Percentiles rank a stretch among this genome's conserved stretches.
Conservation (phyloP, 2,797 vertebrate species). For the Natrix natrix region DNA sequence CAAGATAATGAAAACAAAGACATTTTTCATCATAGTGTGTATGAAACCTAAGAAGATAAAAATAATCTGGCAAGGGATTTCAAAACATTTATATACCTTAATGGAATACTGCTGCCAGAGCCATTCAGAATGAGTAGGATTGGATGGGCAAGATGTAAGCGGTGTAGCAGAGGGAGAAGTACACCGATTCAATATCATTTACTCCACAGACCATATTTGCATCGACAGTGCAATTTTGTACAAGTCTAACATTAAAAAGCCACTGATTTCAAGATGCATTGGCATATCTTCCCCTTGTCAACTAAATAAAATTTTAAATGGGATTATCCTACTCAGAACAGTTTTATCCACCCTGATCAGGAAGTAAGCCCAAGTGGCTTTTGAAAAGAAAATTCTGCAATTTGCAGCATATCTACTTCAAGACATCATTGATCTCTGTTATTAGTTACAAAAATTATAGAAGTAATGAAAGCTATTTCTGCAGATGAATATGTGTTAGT, state of each 20-base stretch:
- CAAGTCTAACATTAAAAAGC: not conserved
- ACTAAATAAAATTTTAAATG: not conserved
- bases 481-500: not conserved
- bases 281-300: not conserved
- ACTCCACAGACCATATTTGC: not conserved
- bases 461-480: not conserved
- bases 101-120: not conserved
- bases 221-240: not conserved
- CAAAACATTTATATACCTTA: not conserved
- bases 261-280: not conserved
- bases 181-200: not conserved
- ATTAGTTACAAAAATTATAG: not conserved
- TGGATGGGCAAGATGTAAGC: not conserved
- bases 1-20: not conserved
- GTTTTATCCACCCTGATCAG: not conserved
- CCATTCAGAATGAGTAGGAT: not conserved
- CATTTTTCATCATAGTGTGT: not conserved
- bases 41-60: not conserved
- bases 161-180: not conserved
- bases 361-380: not conserved
- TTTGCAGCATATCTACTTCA: not conserved
- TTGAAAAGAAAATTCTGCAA: not conserved
- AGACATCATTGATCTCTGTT: not conserved
- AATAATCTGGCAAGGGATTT: not conserved
- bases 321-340: not conserved